These are phyloP conservation scores for Fratercula arctica DNA, from an alignment of 2,797 vertebrate genomes.

Conservation along the genomic window DNA sequence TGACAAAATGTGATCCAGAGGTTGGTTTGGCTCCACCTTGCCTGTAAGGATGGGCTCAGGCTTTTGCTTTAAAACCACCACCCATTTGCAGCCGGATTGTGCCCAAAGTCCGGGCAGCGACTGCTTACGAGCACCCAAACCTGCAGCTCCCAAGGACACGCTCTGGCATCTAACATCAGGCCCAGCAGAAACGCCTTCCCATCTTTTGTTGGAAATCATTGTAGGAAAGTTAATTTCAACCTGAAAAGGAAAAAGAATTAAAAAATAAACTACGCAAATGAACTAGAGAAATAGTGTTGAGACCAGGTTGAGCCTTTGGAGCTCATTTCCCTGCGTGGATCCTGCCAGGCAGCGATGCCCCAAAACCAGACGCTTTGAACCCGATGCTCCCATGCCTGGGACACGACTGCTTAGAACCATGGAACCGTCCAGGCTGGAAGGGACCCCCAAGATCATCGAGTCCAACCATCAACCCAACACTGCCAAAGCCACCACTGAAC, in stretches of 20 bases:
- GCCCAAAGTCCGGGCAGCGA: background rate
- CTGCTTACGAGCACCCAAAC: background rate
- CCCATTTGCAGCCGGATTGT: accelerated
- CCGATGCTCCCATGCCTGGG: accelerated
- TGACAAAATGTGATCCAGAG: too few species aligned
- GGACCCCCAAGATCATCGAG: too few species aligned
- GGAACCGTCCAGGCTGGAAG: background rate
- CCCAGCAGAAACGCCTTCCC: background rate
- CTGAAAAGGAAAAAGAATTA: background rate
- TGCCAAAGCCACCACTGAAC: background rate
- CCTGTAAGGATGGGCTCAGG: background rate
- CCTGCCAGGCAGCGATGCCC: background rate
- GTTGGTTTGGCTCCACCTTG: background rate
- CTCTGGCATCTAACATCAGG: accelerated
- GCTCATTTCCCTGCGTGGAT: background rate
- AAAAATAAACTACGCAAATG: background rate
- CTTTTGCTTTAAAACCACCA: background rate
- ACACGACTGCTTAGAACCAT: background rate
- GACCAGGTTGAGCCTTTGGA: background rate
- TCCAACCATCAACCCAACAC: background rate
- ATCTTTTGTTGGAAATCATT: background rate
- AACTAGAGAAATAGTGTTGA: background rate
- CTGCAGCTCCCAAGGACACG: accelerated
- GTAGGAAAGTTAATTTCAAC: background rate
- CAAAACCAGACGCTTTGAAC: background rate